Evolutionary conservation across 2,113 vertebrate genomes (phyloP).

Genomic region (Phaethornis superciliosus): DNA sequence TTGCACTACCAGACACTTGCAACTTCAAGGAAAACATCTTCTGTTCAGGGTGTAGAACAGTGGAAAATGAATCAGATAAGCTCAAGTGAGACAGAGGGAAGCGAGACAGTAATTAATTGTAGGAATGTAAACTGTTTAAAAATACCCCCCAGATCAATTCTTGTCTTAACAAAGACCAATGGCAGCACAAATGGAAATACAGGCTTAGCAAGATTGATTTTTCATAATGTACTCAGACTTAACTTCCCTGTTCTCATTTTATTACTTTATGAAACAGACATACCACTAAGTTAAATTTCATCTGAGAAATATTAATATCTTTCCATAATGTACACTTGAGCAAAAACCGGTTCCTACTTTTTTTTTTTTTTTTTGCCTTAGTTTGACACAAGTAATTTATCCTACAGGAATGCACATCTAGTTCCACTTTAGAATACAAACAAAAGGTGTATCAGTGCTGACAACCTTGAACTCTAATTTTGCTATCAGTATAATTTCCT

Average conservation of each 20-base stretch:
- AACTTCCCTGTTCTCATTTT: background rate
- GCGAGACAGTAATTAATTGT: background rate
- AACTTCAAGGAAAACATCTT: background rate
- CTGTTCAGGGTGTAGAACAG: background rate
- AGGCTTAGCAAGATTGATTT: constrained; percentile 2
- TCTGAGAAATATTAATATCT: constrained; percentile 2
- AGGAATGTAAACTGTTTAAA: background rate
- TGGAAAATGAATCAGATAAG: background rate
- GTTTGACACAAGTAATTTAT: background rate
- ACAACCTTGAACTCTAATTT: background rate
- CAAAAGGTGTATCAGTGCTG: background rate
- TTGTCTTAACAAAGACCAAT: background rate
- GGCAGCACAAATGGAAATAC: background rate
- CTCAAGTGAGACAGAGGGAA: background rate
- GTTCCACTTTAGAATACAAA: background rate
- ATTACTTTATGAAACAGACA: background rate
- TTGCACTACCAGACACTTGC: background rate
- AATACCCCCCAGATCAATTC: constrained; percentile 7
- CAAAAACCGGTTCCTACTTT: background rate
- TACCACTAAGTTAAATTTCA: constrained; percentile 11
- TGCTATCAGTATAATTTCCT: background rate
- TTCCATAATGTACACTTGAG: background rate
- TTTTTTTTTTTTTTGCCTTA: background rate
- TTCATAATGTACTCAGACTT: background rate
- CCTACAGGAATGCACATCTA: background rate